Evolutionary conservation across 2,113 vertebrate species (phyloP).

Genomic region (Cephalophus harveyi): DNA sequence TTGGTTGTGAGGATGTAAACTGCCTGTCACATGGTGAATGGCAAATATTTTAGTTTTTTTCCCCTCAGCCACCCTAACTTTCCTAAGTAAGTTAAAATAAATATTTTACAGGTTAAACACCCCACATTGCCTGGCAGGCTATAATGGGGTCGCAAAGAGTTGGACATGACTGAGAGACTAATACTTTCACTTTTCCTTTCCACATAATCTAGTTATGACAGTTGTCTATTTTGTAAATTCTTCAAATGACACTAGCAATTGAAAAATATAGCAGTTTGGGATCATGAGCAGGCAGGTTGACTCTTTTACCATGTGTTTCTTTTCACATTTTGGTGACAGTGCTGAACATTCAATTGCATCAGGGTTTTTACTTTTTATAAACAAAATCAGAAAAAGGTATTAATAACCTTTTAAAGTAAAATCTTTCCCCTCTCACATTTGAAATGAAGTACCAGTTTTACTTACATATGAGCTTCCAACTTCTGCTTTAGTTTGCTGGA

Average conservation of each 20-base stretch:
- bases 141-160: not conserved
- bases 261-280: not conserved
- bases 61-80: not conserved
- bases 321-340: not conserved
- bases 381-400: constrained; percentile 23
- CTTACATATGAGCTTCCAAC: constrained; percentile 97
- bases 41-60: not conserved
- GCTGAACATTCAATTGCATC: not conserved
- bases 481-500: constrained; percentile 94
- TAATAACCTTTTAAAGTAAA: constrained; percentile 21
- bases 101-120: not conserved
- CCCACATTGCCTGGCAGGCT: not conserved
- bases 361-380: not conserved
- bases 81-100: not conserved
- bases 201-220: not conserved
- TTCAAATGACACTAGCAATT: not conserved
- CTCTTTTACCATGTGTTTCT: not conserved
- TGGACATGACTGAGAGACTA: not conserved
- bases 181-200: not conserved
- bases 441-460: constrained; percentile 69
- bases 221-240: not conserved
- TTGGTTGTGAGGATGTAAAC: not conserved
- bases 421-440: constrained; percentile 32
- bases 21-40: not conserved
- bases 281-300: not conserved